Evolutionary conservation across 2,888 invertebrate genomes (phyloP).

Genomic region (Amiota communis): DNA sequence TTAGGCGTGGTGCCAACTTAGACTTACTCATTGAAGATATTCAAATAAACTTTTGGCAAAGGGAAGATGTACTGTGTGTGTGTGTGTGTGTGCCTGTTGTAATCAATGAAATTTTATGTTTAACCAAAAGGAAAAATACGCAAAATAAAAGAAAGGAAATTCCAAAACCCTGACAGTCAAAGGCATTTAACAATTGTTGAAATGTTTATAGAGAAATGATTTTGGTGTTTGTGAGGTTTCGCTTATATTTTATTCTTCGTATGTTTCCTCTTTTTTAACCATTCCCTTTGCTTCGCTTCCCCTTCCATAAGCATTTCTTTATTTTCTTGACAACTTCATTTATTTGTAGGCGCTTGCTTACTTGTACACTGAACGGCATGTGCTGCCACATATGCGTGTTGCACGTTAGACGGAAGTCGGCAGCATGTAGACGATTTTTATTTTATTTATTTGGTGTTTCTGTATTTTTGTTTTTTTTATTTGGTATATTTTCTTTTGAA

Average conservation of each 20-base stretch:
- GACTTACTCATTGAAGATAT: no score
- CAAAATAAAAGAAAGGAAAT: no score
- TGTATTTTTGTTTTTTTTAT: background rate
- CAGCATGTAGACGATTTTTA: background rate
- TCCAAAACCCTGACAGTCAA: background rate
- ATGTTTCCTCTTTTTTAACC: background rate
- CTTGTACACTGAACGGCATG: background rate
- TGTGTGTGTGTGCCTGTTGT: conserved; percentile 51
- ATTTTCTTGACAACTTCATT: conserved; percentile 65
- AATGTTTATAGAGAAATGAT: conserved; percentile 52
- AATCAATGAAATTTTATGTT: conserved; percentile 67
- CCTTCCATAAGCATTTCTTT: conserved; percentile 35
- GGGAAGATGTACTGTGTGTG: no score
- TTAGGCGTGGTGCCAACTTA: no score
- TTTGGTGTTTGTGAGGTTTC: conserved; percentile 33
- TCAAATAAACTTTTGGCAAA: no score
- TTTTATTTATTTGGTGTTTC: conserved; percentile 2
- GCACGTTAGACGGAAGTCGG: conserved; percentile 17
- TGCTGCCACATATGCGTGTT: conserved; percentile 13
- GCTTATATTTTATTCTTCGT: background rate
- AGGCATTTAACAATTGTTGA: conserved; percentile 38
- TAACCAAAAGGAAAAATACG: conserved; percentile 38
- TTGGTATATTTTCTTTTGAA: no score
- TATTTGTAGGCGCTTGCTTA: conserved; percentile 43
- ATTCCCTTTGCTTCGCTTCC: background rate